Base-by-base conservation (phyloP, 2,113 vertebrate species). In the Pelodiscus sinensis region DNA sequence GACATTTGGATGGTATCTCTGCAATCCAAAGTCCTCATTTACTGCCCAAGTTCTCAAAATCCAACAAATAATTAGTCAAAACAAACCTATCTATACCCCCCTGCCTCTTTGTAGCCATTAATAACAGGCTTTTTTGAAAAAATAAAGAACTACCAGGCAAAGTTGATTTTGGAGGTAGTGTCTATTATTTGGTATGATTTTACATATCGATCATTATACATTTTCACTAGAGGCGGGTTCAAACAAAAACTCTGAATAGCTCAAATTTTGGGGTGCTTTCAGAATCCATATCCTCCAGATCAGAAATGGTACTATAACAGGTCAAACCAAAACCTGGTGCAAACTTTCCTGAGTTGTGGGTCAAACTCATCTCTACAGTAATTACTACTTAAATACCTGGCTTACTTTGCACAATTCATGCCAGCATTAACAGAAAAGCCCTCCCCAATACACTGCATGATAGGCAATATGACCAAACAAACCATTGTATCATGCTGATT, bases 1-100 rank as follows among this genome's bases (percentile, higher is more conserved):
- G 2, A 96, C 82, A 95, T 94, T 90, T 54, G 24, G 81, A 96
- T 31, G 94, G 77, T 85, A 90, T 91, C 87, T 96, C 83, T 60
- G 50, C 71, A 91, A 93, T 86, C 60, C 81, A 52, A 92, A 91
- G 56, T 86, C 82, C 79, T 83, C 54, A 85, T 94, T 92, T 35
- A 50, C 71, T 87, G 88, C 71, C 11, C 82, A 92, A 86, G 85
- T 93, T 93, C 92, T 94, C 87, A 92, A 95, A 71, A 73, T 80
- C 84, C 90, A 85, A 57, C 55, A 95, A 44, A 58, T 65, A 86
- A 96, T 90, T 85, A 95, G 58, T 82, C 89, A 91, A 92, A 94
- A 91, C 84, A 95, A 96, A 94, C n/a, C 29, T 82, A 44, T 84
- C 75, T 35, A 11, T 14, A 35, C 62, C 8, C 86, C 86, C 87